A percentile compares a stretch with the other conserved stretches of the same genome.
These are phyloP conservation scores for Cosmopolites sordidus DNA, from an alignment of 2,888 invertebrate genomes.

Conservation along the genomic window DNA sequence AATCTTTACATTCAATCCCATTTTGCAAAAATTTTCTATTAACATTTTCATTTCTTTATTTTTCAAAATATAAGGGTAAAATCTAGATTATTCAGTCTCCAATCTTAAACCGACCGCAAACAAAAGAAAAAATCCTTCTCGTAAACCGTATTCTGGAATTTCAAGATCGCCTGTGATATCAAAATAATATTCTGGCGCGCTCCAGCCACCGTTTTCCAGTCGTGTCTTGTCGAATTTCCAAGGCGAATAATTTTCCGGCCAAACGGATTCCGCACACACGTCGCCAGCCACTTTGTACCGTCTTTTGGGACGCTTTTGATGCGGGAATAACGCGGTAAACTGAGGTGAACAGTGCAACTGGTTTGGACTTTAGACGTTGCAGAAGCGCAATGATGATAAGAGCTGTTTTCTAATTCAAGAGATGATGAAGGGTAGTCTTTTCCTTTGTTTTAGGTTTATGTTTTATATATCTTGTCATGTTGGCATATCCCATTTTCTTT, in stretches of 20 bases:
- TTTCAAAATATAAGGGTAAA: too few relatives aligned
- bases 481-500: too few relatives aligned
- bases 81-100: too few relatives aligned
- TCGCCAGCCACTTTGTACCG: constrained; percentile 1
- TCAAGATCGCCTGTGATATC: constrained; percentile 1
- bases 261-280: not conserved
- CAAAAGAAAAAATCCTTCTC: not conserved
- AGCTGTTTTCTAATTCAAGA: too few relatives aligned
- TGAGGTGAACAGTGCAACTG: not conserved
- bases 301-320: not conserved
- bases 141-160: not conserved
- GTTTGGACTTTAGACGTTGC: not conserved
- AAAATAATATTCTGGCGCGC: constrained; percentile 1
- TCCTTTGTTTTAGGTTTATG: too few relatives aligned
- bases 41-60: too few relatives aligned
- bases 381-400: too few relatives aligned
- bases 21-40: too few relatives aligned
- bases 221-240: not conserved
- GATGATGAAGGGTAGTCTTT: too few relatives aligned
- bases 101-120: too few relatives aligned
- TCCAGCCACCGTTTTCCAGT: not conserved
- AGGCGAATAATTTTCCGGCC: not conserved
- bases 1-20: too few relatives aligned
- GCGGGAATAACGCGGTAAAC: not conserved
- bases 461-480: too few relatives aligned